A percentile compares a stretch with the other conserved stretches of the same genome.
Conservation (phyloP, 2,113 vertebrate species). For the Mobula hypostoma region DNA sequence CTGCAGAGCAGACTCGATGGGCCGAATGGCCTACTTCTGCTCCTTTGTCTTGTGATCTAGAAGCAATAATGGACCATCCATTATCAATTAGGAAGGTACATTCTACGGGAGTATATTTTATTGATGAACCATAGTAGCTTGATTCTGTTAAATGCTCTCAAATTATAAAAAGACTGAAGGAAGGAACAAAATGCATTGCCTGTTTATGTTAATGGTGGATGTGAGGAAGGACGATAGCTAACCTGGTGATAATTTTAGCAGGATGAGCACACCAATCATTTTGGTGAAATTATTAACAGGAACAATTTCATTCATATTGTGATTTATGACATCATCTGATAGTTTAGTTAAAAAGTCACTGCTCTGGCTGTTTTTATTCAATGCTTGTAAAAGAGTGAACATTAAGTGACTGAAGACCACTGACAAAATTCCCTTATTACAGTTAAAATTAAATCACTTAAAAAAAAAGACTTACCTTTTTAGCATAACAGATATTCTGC, state of each 20-base stretch:
- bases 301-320: background rate
- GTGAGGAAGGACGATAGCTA: background rate
- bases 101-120: background rate
- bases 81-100: background rate
- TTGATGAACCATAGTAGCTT: background rate
- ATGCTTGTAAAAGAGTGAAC: background rate
- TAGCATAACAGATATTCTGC: background rate
- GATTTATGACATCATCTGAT: background rate
- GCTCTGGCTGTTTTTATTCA: background rate
- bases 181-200: background rate
- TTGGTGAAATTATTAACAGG: background rate
- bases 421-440: background rate
- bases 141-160: background rate
- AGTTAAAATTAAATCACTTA: background rate
- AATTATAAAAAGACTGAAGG: background rate
- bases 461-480: background rate
- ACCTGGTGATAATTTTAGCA: conserved; percentile 1
- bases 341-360: background rate
- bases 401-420: too few species aligned
- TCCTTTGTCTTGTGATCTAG: background rate
- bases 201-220: background rate
- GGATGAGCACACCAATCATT: background rate
- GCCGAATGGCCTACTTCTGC: too few species aligned
- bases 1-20: too few species aligned
- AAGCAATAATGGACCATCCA: background rate